These are phyloP conservation scores for Dreissena rostriformis DNA, from an alignment of 1,140 invertebrate genomes.

Conservation along the genomic window DNA sequence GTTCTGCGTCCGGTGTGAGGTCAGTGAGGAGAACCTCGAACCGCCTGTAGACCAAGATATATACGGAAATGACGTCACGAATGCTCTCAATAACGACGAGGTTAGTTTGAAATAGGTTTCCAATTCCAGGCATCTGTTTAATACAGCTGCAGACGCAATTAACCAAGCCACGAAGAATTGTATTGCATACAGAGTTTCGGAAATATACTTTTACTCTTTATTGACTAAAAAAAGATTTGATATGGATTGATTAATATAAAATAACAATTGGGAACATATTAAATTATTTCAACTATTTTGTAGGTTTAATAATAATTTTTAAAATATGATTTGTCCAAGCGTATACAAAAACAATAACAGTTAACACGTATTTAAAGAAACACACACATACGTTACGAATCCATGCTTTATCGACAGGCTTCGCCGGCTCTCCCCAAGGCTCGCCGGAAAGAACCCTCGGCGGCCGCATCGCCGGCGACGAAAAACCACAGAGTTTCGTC, in stretches of 20 bases:
- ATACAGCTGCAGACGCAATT: neutral
- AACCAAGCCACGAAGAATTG: neutral
- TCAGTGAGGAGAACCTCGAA: conserved; percentile 5
- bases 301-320: too few relatives aligned
- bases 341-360: too few relatives aligned
- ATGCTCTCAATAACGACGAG: neutral
- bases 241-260: neutral
- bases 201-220: neutral
- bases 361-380: too few relatives aligned
- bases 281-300: too few relatives aligned
- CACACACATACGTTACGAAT: too few relatives aligned
- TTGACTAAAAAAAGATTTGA: neutral
- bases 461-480: too few relatives aligned
- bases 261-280: too few relatives aligned
- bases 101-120: neutral
- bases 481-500: too few relatives aligned
- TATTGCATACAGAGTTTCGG: neutral
- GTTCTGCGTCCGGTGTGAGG: conserved; percentile 3
- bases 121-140: neutral
- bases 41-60: neutral
- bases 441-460: too few relatives aligned
- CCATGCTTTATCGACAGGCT: too few relatives aligned
- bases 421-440: too few relatives aligned
- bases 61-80: neutral
- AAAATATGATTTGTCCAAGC: too few relatives aligned